Evolutionary conservation across 1,140 invertebrate genomes (phyloP).

Genomic region (Planococcus citri): DNA sequence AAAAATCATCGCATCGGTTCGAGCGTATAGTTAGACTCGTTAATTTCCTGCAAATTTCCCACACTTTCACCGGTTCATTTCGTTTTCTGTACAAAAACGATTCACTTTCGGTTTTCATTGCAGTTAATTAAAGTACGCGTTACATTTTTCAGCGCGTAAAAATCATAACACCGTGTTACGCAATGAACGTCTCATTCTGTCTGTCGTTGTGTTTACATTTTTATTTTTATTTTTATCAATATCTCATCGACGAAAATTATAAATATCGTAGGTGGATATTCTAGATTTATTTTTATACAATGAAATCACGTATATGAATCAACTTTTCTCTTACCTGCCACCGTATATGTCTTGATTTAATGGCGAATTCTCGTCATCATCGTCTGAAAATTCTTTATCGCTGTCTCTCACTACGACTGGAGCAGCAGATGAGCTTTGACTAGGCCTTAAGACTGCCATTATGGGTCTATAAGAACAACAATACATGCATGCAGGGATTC

Average conservation of each 20-base stretch:
- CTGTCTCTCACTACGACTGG: slow-evolving; percentile 22
- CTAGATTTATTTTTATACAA: too few species aligned
- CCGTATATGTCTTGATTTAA: slow-evolving; percentile 70
- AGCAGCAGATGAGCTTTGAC: not conserved
- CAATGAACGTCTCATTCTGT: too few species aligned
- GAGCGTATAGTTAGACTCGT: not conserved
- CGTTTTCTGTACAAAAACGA: not conserved
- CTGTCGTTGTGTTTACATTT: too few species aligned
- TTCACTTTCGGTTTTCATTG: not conserved
- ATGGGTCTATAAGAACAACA: not conserved
- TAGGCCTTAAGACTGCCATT: slow-evolving; percentile 9
- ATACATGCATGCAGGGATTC: too few species aligned
- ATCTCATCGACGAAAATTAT: too few species aligned
- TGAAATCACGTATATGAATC: too few species aligned
- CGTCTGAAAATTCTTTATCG: slow-evolving; percentile 53
- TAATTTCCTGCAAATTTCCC: not conserved
- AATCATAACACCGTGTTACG: not conserved
- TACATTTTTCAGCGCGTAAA: slow-evolving; percentile 10
- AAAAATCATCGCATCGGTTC: not conserved
- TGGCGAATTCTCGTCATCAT: slow-evolving; percentile 73
- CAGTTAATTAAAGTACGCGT: not conserved
- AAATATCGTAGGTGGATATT: too few species aligned
- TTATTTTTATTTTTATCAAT: too few species aligned
- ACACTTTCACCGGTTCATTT: not conserved
- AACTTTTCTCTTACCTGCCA: slow-evolving; percentile 57